A percentile compares a stretch with the other conserved stretches of the same genome.
These are phyloP conservation scores for Sinopyrophorus schimmeli DNA, from an alignment of 2,888 invertebrate genomes.

Conservation along the genomic window DNA sequence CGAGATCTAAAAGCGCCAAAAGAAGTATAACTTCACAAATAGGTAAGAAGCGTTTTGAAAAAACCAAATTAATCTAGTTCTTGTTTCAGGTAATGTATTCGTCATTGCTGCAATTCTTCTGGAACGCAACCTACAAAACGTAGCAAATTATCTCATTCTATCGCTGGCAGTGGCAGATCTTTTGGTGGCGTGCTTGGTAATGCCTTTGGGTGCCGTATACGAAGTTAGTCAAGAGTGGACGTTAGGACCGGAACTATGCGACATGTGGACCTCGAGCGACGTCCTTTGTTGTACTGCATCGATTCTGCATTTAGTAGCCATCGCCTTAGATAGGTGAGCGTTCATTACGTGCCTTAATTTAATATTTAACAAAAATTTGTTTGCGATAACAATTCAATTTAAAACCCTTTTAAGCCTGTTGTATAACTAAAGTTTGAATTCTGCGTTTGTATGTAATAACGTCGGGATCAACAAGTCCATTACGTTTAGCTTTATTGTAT, in stretches of 20 bases:
- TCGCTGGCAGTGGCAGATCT: conserved; percentile 91
- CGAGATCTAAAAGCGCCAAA: too few relatives aligned
- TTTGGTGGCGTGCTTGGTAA: conserved; percentile 81
- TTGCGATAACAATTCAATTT: too few relatives aligned
- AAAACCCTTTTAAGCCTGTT: too few relatives aligned
- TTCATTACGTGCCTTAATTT: too few relatives aligned
- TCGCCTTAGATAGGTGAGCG: conserved; percentile 79
- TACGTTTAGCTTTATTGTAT: too few relatives aligned
- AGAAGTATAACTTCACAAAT: too few relatives aligned
- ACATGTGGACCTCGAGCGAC: conserved; percentile 93
- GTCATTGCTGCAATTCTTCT: conserved; percentile 91
- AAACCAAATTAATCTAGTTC: too few relatives aligned
- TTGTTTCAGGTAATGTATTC: conserved; percentile 81
- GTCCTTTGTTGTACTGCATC: conserved; percentile 89
- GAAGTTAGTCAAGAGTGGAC: conserved; percentile 79
- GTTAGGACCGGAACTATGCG: conserved; percentile 84
- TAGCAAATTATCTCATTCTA: conserved; percentile 88
- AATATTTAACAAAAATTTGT: too few relatives aligned
- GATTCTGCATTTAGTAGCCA: conserved; percentile 79
- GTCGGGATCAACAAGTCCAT: too few relatives aligned
- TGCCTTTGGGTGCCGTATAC: conserved; percentile 77
- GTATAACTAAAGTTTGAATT: too few relatives aligned
- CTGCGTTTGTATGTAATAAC: too few relatives aligned
- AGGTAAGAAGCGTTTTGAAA: too few relatives aligned
- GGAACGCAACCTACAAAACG: conserved; percentile 84